Evolutionary conservation across 1,140 invertebrate species (phyloP).

Genomic region (Brachionus koreanus): DNA sequence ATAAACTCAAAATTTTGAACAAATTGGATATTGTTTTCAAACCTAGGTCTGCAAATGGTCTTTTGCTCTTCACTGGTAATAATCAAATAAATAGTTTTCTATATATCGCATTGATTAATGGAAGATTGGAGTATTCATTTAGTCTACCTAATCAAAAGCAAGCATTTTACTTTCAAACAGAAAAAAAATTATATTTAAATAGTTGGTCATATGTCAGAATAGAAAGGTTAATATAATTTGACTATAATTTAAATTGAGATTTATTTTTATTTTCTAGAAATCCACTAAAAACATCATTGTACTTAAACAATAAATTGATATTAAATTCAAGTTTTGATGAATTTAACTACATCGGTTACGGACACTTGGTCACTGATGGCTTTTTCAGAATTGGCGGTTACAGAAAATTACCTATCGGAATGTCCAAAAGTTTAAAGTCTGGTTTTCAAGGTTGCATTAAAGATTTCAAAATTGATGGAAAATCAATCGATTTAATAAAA

Average conservation of each 20-base stretch:
- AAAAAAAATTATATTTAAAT: background rate
- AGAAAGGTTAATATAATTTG: background rate
- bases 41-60: background rate
- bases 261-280: background rate
- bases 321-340: conserved; percentile 25
- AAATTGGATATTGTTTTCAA: background rate
- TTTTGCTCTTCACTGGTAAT: conserved; percentile 4
- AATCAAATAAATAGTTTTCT: background rate
- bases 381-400: conserved; percentile 2
- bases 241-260: background rate
- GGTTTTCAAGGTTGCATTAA: conserved; percentile 21
- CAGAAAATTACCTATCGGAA: background rate
- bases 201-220: background rate
- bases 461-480: background rate
- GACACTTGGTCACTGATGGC: conserved; percentile 5
- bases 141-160: conserved; percentile 26
- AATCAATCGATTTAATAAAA: background rate
- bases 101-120: background rate
- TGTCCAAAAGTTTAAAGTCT: background rate
- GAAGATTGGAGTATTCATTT: conserved; percentile 4
- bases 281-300: background rate
- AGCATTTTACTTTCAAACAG: background rate
- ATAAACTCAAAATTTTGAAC: background rate
- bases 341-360: conserved; percentile 17
- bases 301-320: background rate